Conservation (phyloP, 2,797 vertebrate genomes). For the Gallinago solitaria region DNA sequence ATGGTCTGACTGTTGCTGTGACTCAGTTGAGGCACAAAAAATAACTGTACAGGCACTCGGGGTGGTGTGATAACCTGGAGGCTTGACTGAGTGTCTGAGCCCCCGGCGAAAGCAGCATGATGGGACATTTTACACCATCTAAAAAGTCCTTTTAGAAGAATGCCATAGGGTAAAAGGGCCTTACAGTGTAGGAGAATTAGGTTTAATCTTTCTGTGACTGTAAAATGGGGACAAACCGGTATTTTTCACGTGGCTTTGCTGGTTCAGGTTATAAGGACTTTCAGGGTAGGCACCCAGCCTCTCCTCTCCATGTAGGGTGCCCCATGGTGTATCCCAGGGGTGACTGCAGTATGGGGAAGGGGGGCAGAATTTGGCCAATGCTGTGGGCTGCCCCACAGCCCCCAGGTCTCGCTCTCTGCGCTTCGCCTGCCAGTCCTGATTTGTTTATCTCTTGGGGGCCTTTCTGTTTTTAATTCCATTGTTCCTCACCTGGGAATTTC, state of each 20-base stretch:
- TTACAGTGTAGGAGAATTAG: not conserved
- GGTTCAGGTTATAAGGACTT: not conserved
- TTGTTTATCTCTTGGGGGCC: constrained; percentile 55
- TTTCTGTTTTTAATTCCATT: constrained; percentile 62
- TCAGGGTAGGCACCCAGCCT: not conserved
- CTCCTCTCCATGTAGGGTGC: not conserved
- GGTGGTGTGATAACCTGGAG: not conserved
- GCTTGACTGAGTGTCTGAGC: not conserved
- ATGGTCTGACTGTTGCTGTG: not conserved
- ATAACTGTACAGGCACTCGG: not conserved
- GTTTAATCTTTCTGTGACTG: not conserved
- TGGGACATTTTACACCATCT: not conserved
- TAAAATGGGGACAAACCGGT: not conserved
- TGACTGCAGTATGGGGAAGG: not conserved
- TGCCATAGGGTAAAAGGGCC: not conserved
- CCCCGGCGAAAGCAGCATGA: not conserved
- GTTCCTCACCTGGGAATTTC: constrained; percentile 69
- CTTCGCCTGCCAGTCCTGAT: not conserved
- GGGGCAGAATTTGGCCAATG: accelerated
- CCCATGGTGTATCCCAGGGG: accelerated
- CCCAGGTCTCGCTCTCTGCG: accelerated
- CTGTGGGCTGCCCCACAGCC: not conserved
- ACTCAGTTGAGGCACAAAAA: not conserved
- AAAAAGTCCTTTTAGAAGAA: not conserved
- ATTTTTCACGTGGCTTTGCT: not conserved